Base-by-base conservation (phyloP, 2,888 invertebrate species). In the Galeopsomyia nigrocyanea region DNA sequence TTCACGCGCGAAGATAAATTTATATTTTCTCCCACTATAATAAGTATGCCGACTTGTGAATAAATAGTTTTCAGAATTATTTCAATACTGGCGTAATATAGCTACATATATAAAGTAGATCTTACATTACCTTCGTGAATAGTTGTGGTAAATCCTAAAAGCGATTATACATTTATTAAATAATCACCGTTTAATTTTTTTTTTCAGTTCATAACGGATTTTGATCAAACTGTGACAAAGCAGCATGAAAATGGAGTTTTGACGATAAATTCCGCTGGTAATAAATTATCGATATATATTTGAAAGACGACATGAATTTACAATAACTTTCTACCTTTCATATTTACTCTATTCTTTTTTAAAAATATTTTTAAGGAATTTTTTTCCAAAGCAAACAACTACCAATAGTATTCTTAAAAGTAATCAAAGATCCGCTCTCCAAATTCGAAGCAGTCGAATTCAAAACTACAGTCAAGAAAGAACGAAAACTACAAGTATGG, bases 381-480 rank as follows among this genome's bases (percentile, higher is more conserved):
- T 92, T 96, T 79, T 89, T 91, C 79, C 89, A 90, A 70, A 94
- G 94, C 80, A 90, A 92, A 10, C 91, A 93, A 10, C 86, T 95
- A 71, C 92, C 95, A 0, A 86, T 89, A 49, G 82, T 88, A 22
- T 94, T 92, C 80, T 89, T 89, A 77, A 88, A 90, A 77, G 89
- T 90, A 78, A 90, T 93, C 14, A 86, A 87, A 16, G 87, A 87
- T 22, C 87, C 96, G 9, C 89, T 91, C 7, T 86, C 90, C 13
- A 92, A 91, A 77, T 98, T 96, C 83, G 91, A 93, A 73, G 94
- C 95, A 0, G 94, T 96, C 66, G 98, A 98, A 87, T 90, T 92
- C 19, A 93, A 96, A 86, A 93, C 94, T 0, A 83, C 88, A 14
- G 89, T 97, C 84, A 88, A 91, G 0, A 83, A 90, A 13, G 90